Base-by-base conservation (phyloP, 2,888 invertebrate genomes). In the Amblyteles armatorius region DNA sequence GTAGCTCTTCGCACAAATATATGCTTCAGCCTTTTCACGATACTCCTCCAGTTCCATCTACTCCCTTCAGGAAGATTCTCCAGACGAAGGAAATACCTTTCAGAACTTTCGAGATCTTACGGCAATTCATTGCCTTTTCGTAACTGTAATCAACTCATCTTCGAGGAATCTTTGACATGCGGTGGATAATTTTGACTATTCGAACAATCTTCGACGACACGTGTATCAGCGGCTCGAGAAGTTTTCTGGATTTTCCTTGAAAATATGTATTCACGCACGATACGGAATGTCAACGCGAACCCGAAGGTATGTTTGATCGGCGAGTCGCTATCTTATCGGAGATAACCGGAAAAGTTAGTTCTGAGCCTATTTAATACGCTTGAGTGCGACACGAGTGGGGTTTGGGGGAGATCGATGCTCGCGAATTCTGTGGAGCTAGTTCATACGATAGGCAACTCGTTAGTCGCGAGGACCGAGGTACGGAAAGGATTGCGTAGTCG, bases 321-420 rank as follows among this genome's bases (percentile, higher is more conserved):
- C 16, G 52, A 26, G 36, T n/a, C 19, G 19, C 36, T 79, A 82
- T 82, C 78, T 82, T 82, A 82, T 82, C 78, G 48, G 44, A 55
- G 69, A 52, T 29, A 22, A 7, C 48, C 22, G n/a, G 67, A 68
- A 29, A 68, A 19, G 29, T 69, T 48, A 16, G 33, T 78, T 57
- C 11, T n/a, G 63, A 36, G 60, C 60, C 19, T 22, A 33, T 19
- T 60, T 36, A 22, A 50, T 36, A 0, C 52, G 7, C 40, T n/a
- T 26, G n/a, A 33, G 52, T 19, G 22, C 57, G 26, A 26, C 26
- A 13, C 19, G 7, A 9, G 57, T 22, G 26, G 26, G 26, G 26
- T 13, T 22, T 13, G 57, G 11, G 13, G 26, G 1, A 44, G 26
- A 11, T 26, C 57, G 22, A 16, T 33, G 33, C 33, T 63, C 29